These are phyloP conservation scores for Cephalotes varians DNA, from an alignment of 2,888 invertebrate species.

Conservation along the genomic window DNA sequence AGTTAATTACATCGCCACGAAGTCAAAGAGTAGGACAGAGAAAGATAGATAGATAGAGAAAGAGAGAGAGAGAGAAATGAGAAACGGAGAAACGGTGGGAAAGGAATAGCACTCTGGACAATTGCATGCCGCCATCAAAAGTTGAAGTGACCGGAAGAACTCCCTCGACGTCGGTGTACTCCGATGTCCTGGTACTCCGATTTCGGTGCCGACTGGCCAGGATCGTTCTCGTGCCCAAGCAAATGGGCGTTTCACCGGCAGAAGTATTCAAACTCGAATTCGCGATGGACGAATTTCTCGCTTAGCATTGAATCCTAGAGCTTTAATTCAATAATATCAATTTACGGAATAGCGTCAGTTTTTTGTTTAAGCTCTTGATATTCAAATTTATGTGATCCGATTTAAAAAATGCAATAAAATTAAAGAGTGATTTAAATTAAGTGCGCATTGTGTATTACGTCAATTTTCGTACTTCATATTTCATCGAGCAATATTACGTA, in stretches of 20 bases:
- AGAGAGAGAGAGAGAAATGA: constrained; percentile 9
- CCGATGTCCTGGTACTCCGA: constrained; percentile 27
- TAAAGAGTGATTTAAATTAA: background rate
- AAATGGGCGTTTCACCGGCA: constrained; percentile 14
- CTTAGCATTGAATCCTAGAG: background rate
- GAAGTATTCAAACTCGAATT: constrained; percentile 20
- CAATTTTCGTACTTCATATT: background rate
- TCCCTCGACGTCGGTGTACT: constrained; percentile 8
- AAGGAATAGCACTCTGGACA: constrained; percentile 45
- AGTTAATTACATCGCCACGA: constrained; percentile 75
- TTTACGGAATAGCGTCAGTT: background rate
- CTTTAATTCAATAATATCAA: constrained; percentile 17
- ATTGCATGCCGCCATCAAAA: constrained; percentile 53
- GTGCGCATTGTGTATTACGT: background rate
- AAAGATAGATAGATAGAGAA: constrained; percentile 24
- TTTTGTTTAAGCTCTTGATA: background rate
- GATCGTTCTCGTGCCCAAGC: background rate
- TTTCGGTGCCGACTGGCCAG: constrained; percentile 17
- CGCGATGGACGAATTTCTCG: background rate
- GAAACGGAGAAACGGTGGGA: constrained; percentile 25
- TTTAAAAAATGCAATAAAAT: background rate
- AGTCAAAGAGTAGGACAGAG: constrained; percentile 63
- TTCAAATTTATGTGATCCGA: background rate
- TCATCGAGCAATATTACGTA: background rate
- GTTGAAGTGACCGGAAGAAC: constrained; percentile 50